Percentiles rank a stretch among this genome's conserved stretches.
phyloP scores from a whole-genome alignment of 2,113 vertebrate genomes.

The Oreochromis tanganicae region DNA sequence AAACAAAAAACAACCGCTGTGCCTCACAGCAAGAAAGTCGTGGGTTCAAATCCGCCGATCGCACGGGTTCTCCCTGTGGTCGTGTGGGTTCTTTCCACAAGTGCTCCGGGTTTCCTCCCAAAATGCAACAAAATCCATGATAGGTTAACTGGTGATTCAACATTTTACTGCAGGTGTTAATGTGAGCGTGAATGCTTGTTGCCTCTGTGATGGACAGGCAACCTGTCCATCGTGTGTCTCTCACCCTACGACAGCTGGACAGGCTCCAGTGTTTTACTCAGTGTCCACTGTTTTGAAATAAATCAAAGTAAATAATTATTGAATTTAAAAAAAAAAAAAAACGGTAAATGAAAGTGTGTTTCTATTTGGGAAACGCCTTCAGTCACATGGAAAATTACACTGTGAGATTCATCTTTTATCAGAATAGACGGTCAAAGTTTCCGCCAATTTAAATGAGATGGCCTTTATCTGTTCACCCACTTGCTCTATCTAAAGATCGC shows the following conservation, averaged over 20 bases:
- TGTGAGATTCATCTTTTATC: neutral
- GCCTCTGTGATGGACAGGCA: neutral
- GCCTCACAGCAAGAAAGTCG: neutral
- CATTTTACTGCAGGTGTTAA: neutral
- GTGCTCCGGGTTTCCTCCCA: fast-evolving
- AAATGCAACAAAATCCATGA: neutral
- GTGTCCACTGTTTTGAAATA: neutral
- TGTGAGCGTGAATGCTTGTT: neutral
- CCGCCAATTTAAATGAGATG: neutral
- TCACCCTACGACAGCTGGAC: neutral
- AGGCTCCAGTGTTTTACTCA: neutral
- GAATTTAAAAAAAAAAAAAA: neutral
- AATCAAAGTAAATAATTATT: neutral
- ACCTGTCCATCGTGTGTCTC: neutral
- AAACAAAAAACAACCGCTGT: neutral
- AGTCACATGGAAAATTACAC: neutral
- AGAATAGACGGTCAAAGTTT: neutral
- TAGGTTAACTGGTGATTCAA: neutral
- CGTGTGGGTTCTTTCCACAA: neutral
- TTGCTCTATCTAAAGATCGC: neutral
- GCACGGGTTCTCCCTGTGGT: neutral
- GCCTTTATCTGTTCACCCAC: neutral
- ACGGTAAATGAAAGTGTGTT: neutral
- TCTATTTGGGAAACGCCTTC: neutral
- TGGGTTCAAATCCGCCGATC: neutral